Conservation (phyloP, 2,797 vertebrate genomes). For the Calcarius lapponicus region DNA sequence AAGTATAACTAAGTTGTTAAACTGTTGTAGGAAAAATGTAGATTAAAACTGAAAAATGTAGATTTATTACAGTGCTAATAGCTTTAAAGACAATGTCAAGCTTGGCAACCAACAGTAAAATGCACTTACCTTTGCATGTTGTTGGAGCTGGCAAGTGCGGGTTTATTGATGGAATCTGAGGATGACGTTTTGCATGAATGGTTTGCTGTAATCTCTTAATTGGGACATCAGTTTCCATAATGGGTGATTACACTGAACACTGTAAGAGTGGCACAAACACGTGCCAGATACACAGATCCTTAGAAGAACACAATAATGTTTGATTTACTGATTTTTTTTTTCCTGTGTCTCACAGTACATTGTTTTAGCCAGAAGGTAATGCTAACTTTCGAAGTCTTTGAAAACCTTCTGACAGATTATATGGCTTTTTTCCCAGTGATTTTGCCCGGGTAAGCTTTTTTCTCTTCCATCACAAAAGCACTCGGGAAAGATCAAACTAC, state of each 20-base stretch:
- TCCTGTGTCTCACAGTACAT: not conserved
- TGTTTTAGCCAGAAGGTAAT: not conserved
- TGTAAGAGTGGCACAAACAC: not conserved
- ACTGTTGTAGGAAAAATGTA: not conserved
- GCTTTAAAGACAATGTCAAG: not conserved
- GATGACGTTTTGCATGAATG: not conserved
- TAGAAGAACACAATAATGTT: not conserved
- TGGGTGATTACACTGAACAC: not conserved
- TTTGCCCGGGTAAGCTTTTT: not conserved
- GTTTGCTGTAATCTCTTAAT: not conserved
- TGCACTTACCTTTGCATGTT: fast-evolving
- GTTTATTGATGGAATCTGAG: not conserved
- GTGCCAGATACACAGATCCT: not conserved
- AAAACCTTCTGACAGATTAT: not conserved
- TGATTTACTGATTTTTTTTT: not conserved
- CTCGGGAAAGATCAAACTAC: fast-evolving
- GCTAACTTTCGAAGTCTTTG: not conserved
- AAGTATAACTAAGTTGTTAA: not conserved
- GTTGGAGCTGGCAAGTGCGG: not conserved
- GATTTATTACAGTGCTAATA: not conserved
- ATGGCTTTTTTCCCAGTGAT: fast-evolving
- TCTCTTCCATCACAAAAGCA: not conserved
- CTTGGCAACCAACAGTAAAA: not conserved
- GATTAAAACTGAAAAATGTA: not conserved
- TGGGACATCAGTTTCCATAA: not conserved